These are phyloP conservation scores for Boloria euphrosyne DNA, from an alignment of 2,888 invertebrate species.

Conservation along the genomic window DNA sequence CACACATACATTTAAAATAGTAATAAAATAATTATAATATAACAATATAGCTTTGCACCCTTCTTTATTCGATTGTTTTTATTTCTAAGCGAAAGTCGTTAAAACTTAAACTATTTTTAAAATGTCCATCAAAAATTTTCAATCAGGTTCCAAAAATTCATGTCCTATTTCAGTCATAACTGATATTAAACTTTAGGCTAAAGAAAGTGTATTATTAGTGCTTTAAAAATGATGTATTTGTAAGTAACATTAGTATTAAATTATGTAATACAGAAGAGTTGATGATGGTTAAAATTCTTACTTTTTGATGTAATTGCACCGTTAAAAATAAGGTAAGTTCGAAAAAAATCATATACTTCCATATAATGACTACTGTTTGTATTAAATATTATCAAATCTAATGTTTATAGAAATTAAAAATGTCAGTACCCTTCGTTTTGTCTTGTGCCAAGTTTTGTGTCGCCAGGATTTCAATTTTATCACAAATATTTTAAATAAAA, in stretches of 20 bases:
- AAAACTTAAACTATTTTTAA: too few relatives aligned
- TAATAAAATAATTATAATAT: too few relatives aligned
- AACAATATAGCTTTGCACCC: too few relatives aligned
- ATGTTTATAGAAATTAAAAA: not conserved
- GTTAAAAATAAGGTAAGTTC: not conserved
- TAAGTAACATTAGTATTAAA: not conserved
- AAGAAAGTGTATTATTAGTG: slow-evolving; percentile 30
- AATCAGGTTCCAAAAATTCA: not conserved
- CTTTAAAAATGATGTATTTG: slow-evolving; percentile 6
- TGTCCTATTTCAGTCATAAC: slow-evolving; percentile 13
- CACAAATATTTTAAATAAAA: too few relatives aligned
- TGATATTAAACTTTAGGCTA: slow-evolving; percentile 22
- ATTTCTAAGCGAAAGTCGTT: too few relatives aligned
- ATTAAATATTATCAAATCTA: not conserved
- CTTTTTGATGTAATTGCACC: not conserved
- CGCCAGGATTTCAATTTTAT: not conserved
- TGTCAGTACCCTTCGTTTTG: slow-evolving; percentile 3
- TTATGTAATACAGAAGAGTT: not conserved
- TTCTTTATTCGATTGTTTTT: too few relatives aligned
- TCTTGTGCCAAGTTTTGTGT: slow-evolving; percentile 16
- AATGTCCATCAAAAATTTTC: not conserved
- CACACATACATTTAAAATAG: too few relatives aligned
- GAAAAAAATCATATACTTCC: slow-evolving; percentile 8
- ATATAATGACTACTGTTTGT: not conserved
- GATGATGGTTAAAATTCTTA: not conserved